A percentile compares a stretch with the other conserved stretches of the same genome.
These are phyloP conservation scores for Calycopis cecrops DNA, from an alignment of 1,140 invertebrate species.

Conservation along the genomic window DNA sequence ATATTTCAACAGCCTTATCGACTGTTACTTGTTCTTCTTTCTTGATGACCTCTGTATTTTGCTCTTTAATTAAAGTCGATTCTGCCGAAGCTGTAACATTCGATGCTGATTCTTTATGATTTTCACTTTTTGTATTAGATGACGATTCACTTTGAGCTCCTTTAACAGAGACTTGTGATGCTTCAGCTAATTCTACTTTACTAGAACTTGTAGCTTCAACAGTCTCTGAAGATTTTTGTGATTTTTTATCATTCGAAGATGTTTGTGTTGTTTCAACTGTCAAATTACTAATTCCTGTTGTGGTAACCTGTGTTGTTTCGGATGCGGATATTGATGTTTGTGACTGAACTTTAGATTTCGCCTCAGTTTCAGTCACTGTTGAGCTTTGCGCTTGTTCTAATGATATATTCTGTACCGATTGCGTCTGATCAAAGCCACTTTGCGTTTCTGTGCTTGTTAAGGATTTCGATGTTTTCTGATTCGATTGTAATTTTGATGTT, in stretches of 20 bases:
- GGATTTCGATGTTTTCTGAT: constrained; percentile 29
- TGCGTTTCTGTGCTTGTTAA: not conserved
- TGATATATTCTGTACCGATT: not conserved
- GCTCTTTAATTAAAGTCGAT: constrained; percentile 19
- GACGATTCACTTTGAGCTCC: constrained; percentile 24
- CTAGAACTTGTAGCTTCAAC: constrained; percentile 8
- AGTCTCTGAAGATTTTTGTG: constrained; percentile 14
- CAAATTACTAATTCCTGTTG: not conserved
- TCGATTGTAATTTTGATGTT: constrained; percentile 35
- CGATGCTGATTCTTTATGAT: constrained; percentile 18
- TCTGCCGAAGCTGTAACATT: constrained; percentile 14
- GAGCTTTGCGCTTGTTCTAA: not conserved
- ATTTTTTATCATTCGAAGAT: constrained; percentile 12
- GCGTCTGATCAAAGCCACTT: not conserved
- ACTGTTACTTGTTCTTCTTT: not conserved
- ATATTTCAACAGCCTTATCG: constrained; percentile 7
- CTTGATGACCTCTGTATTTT: not conserved
- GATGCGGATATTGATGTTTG: constrained; percentile 11
- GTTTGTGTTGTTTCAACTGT: constrained; percentile 13
- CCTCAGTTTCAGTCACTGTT: not conserved
- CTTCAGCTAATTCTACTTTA: constrained; percentile 3
- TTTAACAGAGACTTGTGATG: constrained; percentile 26
- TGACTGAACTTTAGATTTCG: constrained; percentile 13
- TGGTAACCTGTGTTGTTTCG: constrained; percentile 9
- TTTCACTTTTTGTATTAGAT: constrained; percentile 27